A percentile compares a stretch with the other conserved stretches of the same genome.
These are phyloP conservation scores for Trichomalopsis sarcophagae DNA, from an alignment of 1,140 invertebrate species.

Conservation along the genomic window DNA sequence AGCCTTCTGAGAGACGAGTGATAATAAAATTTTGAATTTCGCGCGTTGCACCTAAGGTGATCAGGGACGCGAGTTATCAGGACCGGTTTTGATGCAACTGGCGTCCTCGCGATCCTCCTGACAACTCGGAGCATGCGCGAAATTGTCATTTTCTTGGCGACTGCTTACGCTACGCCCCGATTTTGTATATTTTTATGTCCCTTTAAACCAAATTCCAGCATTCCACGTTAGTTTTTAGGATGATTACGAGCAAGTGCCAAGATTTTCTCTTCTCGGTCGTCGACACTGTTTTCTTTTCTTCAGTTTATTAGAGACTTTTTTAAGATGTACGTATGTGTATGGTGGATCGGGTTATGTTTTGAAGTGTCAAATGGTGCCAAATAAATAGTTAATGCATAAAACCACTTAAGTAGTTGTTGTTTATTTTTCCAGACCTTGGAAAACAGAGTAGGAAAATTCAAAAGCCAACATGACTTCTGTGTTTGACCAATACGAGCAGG, in stretches of 20 bases:
- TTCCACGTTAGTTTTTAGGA: background rate
- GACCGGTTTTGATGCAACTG: no score
- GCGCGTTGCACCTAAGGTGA: no score
- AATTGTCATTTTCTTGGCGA: constrained; percentile 10
- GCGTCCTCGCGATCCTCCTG: no score
- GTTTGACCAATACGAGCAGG: constrained; percentile 86
- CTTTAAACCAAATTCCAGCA: background rate
- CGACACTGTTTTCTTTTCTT: background rate
- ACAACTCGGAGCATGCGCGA: background rate
- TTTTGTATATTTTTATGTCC: background rate
- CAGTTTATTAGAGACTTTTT: background rate
- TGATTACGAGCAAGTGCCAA: background rate
- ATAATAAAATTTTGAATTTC: no score
- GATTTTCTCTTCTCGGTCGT: background rate
- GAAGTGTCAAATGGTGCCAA: background rate
- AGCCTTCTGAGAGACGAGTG: no score
- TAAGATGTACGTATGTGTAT: background rate
- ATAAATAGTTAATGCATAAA: background rate
- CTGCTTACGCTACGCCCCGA: constrained; percentile 6
- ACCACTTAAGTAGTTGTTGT: background rate
- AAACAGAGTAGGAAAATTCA: background rate
- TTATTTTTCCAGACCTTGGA: background rate
- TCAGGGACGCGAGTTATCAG: no score
- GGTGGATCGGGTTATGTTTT: background rate
- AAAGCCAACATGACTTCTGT: constrained; percentile 81